A percentile compares a stretch with the other conserved stretches of the same genome.
Evolutionary conservation across 2,888 invertebrate genomes (phyloP).

Genomic region (Lasius platythorax): DNA sequence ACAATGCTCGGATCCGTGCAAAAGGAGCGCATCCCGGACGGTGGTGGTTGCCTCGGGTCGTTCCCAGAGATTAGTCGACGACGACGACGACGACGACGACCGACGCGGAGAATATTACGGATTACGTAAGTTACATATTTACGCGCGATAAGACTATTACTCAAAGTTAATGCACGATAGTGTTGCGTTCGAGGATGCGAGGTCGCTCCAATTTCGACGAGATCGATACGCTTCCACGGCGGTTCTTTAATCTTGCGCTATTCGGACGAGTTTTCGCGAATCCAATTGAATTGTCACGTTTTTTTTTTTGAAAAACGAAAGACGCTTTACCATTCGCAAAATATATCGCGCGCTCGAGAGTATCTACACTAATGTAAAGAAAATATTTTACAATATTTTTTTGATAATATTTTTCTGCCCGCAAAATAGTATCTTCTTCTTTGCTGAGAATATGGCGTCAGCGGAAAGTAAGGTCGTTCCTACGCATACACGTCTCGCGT

Average conservation of each 20-base stretch:
- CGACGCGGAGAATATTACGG: conserved; percentile 24
- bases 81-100: background rate
- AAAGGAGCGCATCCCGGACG: conserved; percentile 44
- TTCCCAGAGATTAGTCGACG: conserved; percentile 22
- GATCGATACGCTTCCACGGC: conserved; percentile 5
- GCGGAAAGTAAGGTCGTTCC: conserved; percentile 49
- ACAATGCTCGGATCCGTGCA: conserved; percentile 66
- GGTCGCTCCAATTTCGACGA: conserved; percentile 9
- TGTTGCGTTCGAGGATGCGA: background rate
- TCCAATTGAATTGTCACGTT: background rate
- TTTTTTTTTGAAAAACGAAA: background rate
- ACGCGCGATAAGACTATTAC: conserved; percentile 20
- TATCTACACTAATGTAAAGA: background rate
- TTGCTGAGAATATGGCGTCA: background rate
- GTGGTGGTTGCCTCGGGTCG: conserved; percentile 5
- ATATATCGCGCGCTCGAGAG: background rate
- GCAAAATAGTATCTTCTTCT: background rate
- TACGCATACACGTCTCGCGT: conserved; percentile 29
- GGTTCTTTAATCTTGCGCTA: background rate
- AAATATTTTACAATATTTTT: background rate
- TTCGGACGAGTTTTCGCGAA: background rate
- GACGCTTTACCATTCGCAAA: background rate
- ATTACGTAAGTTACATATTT: conserved; percentile 24
- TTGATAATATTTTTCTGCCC: no score
- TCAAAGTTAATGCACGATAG: background rate